Percentiles rank a stretch among this genome's conserved stretches.
Evolutionary conservation across 2,888 invertebrate genomes (phyloP).

Genomic region (Meliscaeva auricollis): DNA sequence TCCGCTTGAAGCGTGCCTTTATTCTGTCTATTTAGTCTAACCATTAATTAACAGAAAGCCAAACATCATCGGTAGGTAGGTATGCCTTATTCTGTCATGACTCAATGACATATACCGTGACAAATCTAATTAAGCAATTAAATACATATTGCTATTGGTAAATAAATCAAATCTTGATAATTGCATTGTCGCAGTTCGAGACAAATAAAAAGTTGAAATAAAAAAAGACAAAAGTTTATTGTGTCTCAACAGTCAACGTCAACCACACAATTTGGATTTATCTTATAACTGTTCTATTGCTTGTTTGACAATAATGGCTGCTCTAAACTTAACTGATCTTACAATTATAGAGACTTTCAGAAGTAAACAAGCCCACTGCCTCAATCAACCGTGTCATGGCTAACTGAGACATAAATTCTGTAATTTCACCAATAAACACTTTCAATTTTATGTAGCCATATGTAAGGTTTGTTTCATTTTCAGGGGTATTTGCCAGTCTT

Average conservation of each 20-base stretch:
- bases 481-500: not conserved
- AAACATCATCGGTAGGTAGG: too few species aligned
- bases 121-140: conserved; percentile 60
- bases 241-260: conserved; percentile 35
- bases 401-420: conserved; percentile 10
- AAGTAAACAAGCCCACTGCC: conserved; percentile 30
- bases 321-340: conserved; percentile 34
- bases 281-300: conserved; percentile 5
- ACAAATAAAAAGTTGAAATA: not conserved
- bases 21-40: not conserved
- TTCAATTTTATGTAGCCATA: not conserved
- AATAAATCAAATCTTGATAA: conserved; percentile 62
- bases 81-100: conserved; percentile 14
- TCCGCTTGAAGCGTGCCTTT: conserved; percentile 9
- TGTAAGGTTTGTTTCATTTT: not conserved
- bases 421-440: conserved; percentile 42
- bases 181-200: conserved; percentile 24
- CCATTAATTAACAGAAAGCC: conserved; percentile 13
- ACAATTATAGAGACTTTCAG: conserved; percentile 15
- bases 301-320: conserved; percentile 23
- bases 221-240: conserved; percentile 14
- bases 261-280: conserved; percentile 2
- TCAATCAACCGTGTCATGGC: conserved; percentile 46
- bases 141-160: conserved; percentile 35
- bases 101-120: conserved; percentile 41